Conservation (phyloP, 2,113 vertebrate genomes). For the chimpanzee (Pan troglodytes) region DNA sequence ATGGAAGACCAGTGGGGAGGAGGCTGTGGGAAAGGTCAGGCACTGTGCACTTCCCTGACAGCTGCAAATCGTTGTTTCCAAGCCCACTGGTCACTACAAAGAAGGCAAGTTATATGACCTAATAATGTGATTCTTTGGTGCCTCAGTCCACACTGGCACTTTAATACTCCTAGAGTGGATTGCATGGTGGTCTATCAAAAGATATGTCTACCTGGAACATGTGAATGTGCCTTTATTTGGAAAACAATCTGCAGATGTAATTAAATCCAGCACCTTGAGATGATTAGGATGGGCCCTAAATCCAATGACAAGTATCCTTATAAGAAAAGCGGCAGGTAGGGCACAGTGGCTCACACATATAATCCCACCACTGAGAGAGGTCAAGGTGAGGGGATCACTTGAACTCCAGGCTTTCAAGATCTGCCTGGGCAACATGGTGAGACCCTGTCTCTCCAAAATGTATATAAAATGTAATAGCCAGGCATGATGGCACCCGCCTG, state of each 20-base stretch:
- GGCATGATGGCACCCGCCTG: too few relatives aligned
- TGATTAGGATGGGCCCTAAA: background rate
- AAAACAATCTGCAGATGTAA: background rate
- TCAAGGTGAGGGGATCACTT: too few relatives aligned
- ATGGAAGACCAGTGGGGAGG: too few relatives aligned
- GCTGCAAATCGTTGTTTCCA: background rate
- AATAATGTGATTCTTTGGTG: background rate
- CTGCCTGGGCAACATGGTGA: too few relatives aligned
- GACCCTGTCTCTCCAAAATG: too few relatives aligned
- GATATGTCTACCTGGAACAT: background rate
- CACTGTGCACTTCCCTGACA: background rate
- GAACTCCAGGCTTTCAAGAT: too few relatives aligned
- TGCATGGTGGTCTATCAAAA: background rate
- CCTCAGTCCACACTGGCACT: background rate
- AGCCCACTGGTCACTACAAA: background rate
- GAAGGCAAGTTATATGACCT: background rate
- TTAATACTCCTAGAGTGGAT: background rate
- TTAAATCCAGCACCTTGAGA: background rate
- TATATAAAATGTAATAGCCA: too few relatives aligned
- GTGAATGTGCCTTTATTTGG: background rate
- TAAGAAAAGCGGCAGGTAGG: too few relatives aligned
- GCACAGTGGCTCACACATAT: too few relatives aligned
- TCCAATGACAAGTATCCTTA: too few relatives aligned
- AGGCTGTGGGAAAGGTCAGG: background rate
- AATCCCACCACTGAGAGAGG: too few relatives aligned